Percentiles rank a stretch among this genome's conserved stretches.
Evolutionary conservation across 2,797 vertebrate species (phyloP).

Genomic region (Trematomus bernacchii): DNA sequence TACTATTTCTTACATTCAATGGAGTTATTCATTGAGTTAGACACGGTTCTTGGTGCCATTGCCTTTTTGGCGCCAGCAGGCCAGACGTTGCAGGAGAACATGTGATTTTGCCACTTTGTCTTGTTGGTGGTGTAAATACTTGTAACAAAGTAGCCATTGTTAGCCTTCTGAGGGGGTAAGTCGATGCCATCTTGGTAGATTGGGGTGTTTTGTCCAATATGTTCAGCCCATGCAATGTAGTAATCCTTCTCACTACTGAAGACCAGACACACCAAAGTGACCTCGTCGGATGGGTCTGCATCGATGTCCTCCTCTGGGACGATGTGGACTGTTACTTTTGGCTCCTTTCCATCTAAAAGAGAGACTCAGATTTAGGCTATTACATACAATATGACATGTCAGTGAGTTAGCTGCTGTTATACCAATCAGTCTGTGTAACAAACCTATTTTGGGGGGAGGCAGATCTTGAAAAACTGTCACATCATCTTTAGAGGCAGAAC

Average conservation of each 20-base stretch:
- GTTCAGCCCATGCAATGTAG: slow-evolving; percentile 34
- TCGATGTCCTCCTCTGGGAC: neutral
- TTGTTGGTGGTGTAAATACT: slow-evolving; percentile 39
- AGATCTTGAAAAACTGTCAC: neutral
- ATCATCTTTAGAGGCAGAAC: neutral
- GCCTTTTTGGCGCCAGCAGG: rapidly evolving
- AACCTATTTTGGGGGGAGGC: slow-evolving; percentile 34
- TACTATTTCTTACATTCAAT: neutral
- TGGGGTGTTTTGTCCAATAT: rapidly evolving
- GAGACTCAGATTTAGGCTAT: neutral
- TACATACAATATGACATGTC: neutral
- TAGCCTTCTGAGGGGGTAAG: neutral
- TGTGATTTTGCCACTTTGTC: neutral
- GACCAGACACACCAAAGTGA: slow-evolving; percentile 59
- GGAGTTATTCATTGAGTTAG: neutral
- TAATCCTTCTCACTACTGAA: neutral
- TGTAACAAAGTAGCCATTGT: neutral
- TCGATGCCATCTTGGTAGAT: neutral
- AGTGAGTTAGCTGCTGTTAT: neutral
- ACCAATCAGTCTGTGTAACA: neutral
- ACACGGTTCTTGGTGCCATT: rapidly evolving
- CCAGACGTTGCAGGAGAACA: neutral
- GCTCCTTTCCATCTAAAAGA: slow-evolving; percentile 1
- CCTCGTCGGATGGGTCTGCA: neutral
- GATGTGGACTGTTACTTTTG: slow-evolving; percentile 9